Conservation (phyloP, 2,113 vertebrate genomes). For the Natator depressus region DNA sequence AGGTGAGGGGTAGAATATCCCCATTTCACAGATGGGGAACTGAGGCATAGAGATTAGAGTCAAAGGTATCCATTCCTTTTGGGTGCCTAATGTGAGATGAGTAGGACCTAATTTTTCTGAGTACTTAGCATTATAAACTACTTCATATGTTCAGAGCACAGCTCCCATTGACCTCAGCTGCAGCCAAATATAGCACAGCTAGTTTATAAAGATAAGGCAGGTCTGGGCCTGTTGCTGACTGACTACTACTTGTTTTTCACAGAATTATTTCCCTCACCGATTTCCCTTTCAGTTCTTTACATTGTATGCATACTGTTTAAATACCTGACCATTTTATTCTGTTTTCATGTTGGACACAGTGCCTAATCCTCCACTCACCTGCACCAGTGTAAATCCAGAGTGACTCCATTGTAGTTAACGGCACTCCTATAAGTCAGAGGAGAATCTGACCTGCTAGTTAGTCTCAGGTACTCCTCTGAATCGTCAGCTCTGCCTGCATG, state of each 20-base stretch:
- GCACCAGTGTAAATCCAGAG: not conserved
- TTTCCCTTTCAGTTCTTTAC: not conserved
- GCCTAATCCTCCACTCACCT: not conserved
- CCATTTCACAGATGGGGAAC: no score
- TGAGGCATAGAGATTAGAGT: no score
- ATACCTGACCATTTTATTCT: not conserved
- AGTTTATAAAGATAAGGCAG: not conserved
- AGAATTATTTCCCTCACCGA: not conserved
- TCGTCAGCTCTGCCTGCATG: not conserved
- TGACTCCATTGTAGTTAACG: not conserved
- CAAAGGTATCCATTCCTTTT: no score
- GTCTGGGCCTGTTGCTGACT: not conserved
- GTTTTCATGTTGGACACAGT: rapidly evolving
- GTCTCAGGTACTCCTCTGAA: not conserved
- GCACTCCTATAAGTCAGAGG: not conserved
- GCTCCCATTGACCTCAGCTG: no score
- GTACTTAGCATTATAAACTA: no score
- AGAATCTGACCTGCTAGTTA: not conserved
- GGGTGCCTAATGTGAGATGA: no score
- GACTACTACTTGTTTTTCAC: not conserved
- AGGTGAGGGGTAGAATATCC: no score
- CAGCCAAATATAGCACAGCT: not conserved
- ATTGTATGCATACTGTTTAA: not conserved
- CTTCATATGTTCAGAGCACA: no score
- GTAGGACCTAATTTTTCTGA: no score